These are phyloP conservation scores for Antheraea yamamai DNA, from an alignment of 2,888 invertebrate genomes.

Conservation along the genomic window DNA sequence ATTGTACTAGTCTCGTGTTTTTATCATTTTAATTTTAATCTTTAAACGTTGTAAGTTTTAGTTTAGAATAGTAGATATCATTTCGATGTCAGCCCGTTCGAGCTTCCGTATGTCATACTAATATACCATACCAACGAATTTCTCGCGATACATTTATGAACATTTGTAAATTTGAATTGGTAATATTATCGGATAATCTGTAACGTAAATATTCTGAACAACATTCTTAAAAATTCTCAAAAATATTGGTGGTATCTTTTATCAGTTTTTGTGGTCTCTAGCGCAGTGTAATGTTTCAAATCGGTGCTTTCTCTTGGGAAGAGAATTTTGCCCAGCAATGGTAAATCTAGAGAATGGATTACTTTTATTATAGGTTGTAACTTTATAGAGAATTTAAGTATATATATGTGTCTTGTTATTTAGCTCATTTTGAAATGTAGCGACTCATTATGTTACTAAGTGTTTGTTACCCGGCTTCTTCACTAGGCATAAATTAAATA, in stretches of 20 bases:
- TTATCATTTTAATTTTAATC: no score
- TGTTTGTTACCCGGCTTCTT: no score
- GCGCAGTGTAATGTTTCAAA: neutral
- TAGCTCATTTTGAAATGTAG: no score
- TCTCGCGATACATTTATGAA: neutral
- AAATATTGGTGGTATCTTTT: neutral
- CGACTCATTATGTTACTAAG: no score
- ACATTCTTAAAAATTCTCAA: neutral
- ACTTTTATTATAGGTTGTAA: no score
- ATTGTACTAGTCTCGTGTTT: no score
- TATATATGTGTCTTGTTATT: no score
- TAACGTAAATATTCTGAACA: neutral
- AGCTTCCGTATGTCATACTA: neutral
- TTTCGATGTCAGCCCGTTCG: neutral
- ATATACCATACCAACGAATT: neutral
- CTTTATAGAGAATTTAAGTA: no score
- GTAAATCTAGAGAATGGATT: no score
- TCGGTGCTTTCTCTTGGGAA: neutral
- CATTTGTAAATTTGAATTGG: neutral
- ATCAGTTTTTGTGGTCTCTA: neutral
- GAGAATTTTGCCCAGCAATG: neutral
- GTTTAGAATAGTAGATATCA: neutral
- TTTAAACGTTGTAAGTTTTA: no score
- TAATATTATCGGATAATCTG: neutral
- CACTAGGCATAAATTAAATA: no score